Conservation (phyloP, 2,113 vertebrate species). For the Cavia aperea region DNA sequence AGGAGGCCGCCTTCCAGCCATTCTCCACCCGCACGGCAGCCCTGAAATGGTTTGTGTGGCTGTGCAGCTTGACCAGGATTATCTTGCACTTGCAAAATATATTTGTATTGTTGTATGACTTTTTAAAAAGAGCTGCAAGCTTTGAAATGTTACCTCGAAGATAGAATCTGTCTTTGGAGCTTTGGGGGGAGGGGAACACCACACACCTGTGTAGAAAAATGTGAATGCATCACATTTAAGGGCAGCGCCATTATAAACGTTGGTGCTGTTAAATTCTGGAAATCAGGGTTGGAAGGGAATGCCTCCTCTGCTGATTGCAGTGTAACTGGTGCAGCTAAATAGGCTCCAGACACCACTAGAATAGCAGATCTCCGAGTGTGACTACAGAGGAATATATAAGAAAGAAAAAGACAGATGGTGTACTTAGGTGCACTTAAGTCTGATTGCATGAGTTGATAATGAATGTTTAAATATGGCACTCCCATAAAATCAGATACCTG, state of each 20-base stretch:
- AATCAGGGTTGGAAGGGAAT: conserved; percentile 79
- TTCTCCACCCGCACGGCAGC: not conserved
- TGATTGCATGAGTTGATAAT: conserved; percentile 80
- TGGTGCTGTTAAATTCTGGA: conserved; percentile 76
- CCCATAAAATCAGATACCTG: conserved; percentile 74
- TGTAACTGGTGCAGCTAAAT: conserved; percentile 76
- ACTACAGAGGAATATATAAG: conserved; percentile 74
- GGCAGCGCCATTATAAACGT: conserved; percentile 69
- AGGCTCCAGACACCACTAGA: conserved; percentile 77
- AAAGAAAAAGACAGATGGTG: conserved; percentile 83
- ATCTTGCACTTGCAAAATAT: conserved; percentile 1
- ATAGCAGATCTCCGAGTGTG: conserved; percentile 74
- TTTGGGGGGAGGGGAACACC: not conserved
- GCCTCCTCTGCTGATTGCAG: conserved; percentile 76
- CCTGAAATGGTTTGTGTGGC: not conserved
- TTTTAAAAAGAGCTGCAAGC: conserved; percentile 8
- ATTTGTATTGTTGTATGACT: conserved; percentile 1
- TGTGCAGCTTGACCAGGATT: conserved; percentile 16
- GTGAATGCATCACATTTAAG: conserved; percentile 64
- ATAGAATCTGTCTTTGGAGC: conserved; percentile 35
- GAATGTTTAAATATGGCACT: conserved; percentile 77
- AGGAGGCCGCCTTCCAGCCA: not conserved
- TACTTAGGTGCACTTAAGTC: conserved; percentile 82
- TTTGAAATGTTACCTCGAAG: conserved; percentile 42
- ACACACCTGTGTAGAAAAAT: conserved; percentile 58